phyloP scores from a whole-genome alignment of 2,797 vertebrate genomes.

The Pipistrellus pipistrellus region DNA sequence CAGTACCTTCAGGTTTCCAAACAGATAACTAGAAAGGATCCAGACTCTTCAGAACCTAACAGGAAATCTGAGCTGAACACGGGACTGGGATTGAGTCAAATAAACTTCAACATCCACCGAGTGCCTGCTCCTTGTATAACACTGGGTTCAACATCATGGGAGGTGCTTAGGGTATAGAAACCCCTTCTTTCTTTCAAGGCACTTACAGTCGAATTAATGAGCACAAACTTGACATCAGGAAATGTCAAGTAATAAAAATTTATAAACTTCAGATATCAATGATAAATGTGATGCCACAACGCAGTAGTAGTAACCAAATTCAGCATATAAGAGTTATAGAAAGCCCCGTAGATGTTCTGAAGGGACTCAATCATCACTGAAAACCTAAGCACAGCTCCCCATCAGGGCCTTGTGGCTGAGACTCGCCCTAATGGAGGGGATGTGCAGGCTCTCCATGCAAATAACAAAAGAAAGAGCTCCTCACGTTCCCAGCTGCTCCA shows the following conservation, averaged over 20 bases:
- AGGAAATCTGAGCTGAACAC: conserved; percentile 27
- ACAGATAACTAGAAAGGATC: not conserved
- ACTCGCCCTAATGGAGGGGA: not conserved
- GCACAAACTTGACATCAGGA: not conserved
- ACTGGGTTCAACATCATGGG: not conserved
- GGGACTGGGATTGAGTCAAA: not conserved
- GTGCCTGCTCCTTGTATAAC: not conserved
- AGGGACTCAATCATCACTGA: not conserved
- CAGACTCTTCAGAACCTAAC: not conserved
- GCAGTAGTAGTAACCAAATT: not conserved
- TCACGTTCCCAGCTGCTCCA: not conserved
- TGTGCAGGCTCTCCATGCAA: not conserved
- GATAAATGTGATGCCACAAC: not conserved
- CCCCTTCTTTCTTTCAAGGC: conserved; percentile 13
- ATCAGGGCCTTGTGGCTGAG: not conserved
- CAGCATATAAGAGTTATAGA: not conserved
- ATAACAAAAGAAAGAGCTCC: not conserved
- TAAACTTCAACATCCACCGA: not conserved
- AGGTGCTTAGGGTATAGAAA: not conserved
- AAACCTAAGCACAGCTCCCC: not conserved
- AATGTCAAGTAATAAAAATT: not conserved
- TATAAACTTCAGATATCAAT: not conserved
- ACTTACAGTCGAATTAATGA: not conserved
- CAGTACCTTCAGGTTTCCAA: conserved; percentile 8
- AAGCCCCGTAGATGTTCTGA: not conserved